A percentile compares a stretch with the other conserved stretches of the same genome.
These are phyloP conservation scores for Meliscaeva auricollis DNA, from an alignment of 2,888 invertebrate genomes.

Conservation along the genomic window DNA sequence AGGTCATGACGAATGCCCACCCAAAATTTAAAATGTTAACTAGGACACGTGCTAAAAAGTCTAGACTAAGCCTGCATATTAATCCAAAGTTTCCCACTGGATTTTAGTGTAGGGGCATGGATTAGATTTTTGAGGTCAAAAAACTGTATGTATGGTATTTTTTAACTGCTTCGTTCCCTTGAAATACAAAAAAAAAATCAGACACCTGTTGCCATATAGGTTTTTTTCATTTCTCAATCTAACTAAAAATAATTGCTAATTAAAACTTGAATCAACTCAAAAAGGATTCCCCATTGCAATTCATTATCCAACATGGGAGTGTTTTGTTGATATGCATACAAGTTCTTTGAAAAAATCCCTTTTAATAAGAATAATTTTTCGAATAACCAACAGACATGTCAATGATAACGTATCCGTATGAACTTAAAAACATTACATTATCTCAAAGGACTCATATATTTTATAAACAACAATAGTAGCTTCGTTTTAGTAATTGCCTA, in stretches of 20 bases:
- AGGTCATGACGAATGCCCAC: no score
- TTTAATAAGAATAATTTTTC: neutral
- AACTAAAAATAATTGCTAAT: neutral
- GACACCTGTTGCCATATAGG: no score
- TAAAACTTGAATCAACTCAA: neutral
- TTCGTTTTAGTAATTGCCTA: slow-evolving; percentile 8
- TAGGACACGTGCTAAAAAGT: no score
- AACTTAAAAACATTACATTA: neutral
- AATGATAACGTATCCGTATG: slow-evolving; percentile 10
- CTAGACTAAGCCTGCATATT: no score
- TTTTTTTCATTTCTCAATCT: neutral
- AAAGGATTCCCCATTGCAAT: neutral
- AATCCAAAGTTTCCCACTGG: no score
- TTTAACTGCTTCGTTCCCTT: no score
- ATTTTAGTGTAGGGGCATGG: no score
- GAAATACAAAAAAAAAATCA: no score
- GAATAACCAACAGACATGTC: neutral
- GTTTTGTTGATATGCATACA: neutral
- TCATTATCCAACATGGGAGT: neutral
- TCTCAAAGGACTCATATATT: slow-evolving; percentile 31
- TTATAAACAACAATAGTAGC: neutral
- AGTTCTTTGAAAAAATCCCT: neutral
- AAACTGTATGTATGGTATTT: no score
- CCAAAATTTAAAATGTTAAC: no score
- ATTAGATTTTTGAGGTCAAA: no score